Base-by-base conservation (phyloP, 2,888 invertebrate species). In the Megaustenia siamemsis region DNA sequence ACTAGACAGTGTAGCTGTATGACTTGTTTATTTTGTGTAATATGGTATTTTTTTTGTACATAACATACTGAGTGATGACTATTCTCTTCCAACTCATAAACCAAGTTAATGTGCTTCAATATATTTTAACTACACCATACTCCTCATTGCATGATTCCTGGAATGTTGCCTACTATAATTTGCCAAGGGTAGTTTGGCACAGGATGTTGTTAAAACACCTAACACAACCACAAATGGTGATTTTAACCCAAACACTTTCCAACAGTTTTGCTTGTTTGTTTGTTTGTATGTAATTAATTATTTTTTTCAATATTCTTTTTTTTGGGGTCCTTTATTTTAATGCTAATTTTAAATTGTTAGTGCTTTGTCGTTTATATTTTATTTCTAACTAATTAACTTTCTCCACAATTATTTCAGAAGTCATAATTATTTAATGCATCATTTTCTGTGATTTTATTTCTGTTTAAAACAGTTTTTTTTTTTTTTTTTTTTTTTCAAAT, bases 81-180 rank as follows among this genome's bases (percentile, higher is more conserved):
- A 28, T 45, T 28, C 38, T 73, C 45, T 45, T 45, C 71, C 35
- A 73, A 45, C 12, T 73, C 71, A 43, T 73, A 73, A n/a, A 10
- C 45, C n/a, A 12, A 2, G 32, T 73, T n/a, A 45, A n/a, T 43
- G 32, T 73, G 12, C 45, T 38, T 24, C 28, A 71, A n/a, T n/a
- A 28, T 71, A 35, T 35, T 68, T 32, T 21, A 24, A 63, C 28
- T n/a, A 12, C 28, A 38, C 38, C 12, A 38, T 68, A 35, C 18
- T 24, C n/a, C n/a, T 56, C 35, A 56, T 56, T 77, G 77, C 77
- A 73, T 73, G 71, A 43, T 28, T 73, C n/a, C 28, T 73, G 45
- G 43, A 73, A 60, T 53, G 77, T 35, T 60, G 56, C 35, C n/a
- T 35, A 38, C 35, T 18, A 56, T 24, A 21, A 56, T 53, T 77